Base-by-base conservation (phyloP, 2,888 invertebrate species). In the Polyommatus iphigenia region DNA sequence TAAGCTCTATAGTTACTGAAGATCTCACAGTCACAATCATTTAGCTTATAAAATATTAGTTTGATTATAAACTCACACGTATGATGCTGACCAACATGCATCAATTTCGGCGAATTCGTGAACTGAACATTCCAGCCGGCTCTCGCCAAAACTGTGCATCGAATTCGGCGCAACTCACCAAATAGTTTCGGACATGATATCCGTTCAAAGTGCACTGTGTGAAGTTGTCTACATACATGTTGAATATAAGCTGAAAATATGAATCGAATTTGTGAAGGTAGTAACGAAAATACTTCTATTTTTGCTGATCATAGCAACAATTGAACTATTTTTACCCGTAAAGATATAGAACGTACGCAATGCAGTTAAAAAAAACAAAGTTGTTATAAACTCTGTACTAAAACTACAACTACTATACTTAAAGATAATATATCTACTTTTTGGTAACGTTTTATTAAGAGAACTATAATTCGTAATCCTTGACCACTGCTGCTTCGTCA, bases 181-280 rank as follows among this genome's bases (percentile, higher is more conserved):
- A 75, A 75, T 75, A 75, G 73, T 75, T 75, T 75, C 73, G 73
- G 73, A 75, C 50, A 46, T 76, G 4, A 7, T 24, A 36, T 36
- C 10, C 57, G 24, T 6, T 76, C 59, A 76, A 62, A 76, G 10
- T 59, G 50, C 29, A 10, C 10, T 41, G 10, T 41, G 41, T 41
- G 41, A 41, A 41, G 41, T 41, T 41, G 10, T 41, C 41, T 41
- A 41, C 41, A 41, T 41, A 10, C 8, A 10, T 36, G 57, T 59
- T 20, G 62, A 20, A 62, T 10, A 20, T 59, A 59, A 62, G 24
- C 3, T 29, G 10, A 20, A 62, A 62, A 62, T 62, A 29, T 62
- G 62, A 20, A 62, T 13, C 13, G 62, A 13, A 62, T 50, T 50
- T 50, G 15, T 50, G 15, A 15, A 15, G 50, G 50, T 15, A 15